phyloP scores from a whole-genome alignment of 2,113 vertebrate species.

The Strix aluco region DNA sequence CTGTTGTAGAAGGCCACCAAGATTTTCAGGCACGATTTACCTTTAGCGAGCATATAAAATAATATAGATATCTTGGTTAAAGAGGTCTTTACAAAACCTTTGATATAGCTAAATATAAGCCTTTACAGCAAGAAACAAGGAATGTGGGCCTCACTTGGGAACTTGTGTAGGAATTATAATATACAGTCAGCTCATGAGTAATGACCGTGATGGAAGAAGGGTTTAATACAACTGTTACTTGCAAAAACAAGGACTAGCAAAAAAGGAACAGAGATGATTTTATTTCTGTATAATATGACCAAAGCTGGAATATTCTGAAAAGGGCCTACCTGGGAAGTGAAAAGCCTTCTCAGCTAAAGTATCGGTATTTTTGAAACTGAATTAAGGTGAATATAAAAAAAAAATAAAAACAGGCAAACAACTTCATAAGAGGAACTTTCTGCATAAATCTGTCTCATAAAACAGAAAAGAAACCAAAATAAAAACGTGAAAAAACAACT shows the following conservation, averaged over 20 bases:
- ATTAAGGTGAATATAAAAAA: not conserved
- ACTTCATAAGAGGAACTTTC: not conserved
- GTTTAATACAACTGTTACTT: not conserved
- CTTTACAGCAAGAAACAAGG: not conserved
- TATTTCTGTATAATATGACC: not conserved
- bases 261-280: not conserved
- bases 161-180: not conserved
- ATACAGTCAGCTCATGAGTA: not conserved
- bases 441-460: not conserved
- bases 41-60: not conserved
- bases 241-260: not conserved
- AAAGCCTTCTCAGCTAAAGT: not conserved
- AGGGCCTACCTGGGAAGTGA: not conserved
- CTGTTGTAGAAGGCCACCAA: too few relatives aligned
- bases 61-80: not conserved
- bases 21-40: too few relatives aligned
- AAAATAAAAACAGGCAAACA: not conserved
- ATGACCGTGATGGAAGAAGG: not conserved
- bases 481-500: not conserved
- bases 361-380: not conserved
- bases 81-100: not conserved
- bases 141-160: not conserved
- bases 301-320: not conserved
- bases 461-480: not conserved
- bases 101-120: not conserved